Conservation (phyloP, 2,888 invertebrate species). For the Trachelus stipa region DNA sequence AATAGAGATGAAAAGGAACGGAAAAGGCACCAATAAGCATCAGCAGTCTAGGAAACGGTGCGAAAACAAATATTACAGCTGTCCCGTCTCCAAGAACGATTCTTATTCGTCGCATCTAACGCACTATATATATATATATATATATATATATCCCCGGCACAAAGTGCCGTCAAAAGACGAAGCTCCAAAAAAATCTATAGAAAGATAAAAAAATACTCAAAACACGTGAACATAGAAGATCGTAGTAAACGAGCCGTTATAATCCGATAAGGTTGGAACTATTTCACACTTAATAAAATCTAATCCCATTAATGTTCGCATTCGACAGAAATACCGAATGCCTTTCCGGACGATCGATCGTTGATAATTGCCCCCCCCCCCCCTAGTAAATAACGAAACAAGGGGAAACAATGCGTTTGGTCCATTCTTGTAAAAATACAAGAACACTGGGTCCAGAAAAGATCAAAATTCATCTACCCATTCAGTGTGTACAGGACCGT, state of each 20-base stretch:
- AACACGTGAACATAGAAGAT: neutral
- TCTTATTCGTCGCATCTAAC: neutral
- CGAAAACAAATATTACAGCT: neutral
- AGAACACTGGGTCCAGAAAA: neutral
- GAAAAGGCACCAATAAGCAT: neutral
- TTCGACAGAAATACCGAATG: neutral
- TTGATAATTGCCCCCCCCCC: neutral
- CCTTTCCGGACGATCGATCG: neutral
- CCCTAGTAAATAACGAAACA: conserved; percentile 7
- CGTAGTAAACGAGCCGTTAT: neutral
- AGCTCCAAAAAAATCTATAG: neutral
- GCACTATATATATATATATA: neutral
- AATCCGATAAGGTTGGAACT: neutral
- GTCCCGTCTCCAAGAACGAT: neutral
- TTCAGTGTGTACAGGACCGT: neutral
- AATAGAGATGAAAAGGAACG: neutral
- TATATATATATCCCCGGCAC: neutral
- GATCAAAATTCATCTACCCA: neutral
- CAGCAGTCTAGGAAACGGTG: neutral
- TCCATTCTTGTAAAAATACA: neutral
- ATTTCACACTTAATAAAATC: neutral
- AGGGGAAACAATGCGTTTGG: conserved; percentile 3
- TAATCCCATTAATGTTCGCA: neutral
- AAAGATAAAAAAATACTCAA: neutral
- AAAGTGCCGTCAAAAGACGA: neutral